Base-by-base conservation (phyloP, 2,113 vertebrate species). In the Thalassoma bifasciatum region DNA sequence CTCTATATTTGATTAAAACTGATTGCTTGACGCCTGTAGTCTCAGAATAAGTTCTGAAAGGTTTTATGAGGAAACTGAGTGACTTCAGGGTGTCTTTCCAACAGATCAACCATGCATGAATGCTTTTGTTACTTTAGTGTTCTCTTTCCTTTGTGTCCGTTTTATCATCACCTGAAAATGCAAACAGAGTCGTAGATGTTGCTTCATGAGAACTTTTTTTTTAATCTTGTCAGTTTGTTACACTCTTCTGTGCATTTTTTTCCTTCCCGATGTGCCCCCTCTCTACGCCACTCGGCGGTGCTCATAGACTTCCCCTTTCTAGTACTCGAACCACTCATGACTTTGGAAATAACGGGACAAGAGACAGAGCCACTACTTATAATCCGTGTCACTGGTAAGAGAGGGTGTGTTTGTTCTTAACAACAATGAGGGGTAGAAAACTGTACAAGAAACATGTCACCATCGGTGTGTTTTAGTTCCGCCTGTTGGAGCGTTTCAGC, bases 261-360 rank as follows among this genome's bases (percentile, higher is more conserved):
- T 22, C 11, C 34, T 17, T 16, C 63, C 71, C 84, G 62, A 60
- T 89, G 87, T 92, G 86, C 71, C 83, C 89, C 81, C 86, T 89
- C 74, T 85, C 24, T 85, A 91, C 92, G 88, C 92, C 92, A 89
- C 91, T 93, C 92, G 91, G 93, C 92, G 91, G 93, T 90, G 92
- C 93, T 93, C 91, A 88, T 79, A 93, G 82, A 81, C 91, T 89
- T 91, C 47, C 77, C 73, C 85, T 86, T 77, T 83, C 60, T 63
- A 70, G 53, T 75, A 82, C 77, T 83, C 54, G 81, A 75, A 76
- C 74, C 56, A 70, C 66, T 54, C 51, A 72, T 17, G 44, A 81
- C 72, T 85, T 77, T 70, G 17, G 38, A 50, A 84, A 87, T 49
- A 51, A 70, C 52, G 54, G 13, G 38, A 11, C 6, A 30, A 30